Percentiles rank a stretch among this genome's conserved stretches.
These are phyloP conservation scores for Athalia rosae DNA, from an alignment of 2,888 invertebrate genomes.

Conservation along the genomic window DNA sequence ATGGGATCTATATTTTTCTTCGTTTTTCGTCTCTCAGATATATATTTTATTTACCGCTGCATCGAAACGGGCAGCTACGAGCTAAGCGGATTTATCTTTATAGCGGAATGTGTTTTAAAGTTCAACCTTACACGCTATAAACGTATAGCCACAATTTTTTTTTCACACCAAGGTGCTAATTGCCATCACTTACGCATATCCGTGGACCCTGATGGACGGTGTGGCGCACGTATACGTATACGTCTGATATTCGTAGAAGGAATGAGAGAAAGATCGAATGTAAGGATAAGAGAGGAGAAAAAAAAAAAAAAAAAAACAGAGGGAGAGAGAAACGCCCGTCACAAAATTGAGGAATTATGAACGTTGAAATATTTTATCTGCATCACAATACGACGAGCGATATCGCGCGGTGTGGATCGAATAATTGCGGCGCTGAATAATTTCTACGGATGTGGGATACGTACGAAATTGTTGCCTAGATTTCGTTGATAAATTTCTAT, in stretches of 20 bases:
- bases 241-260: neutral
- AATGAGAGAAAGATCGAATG: neutral
- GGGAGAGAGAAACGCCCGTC: no score
- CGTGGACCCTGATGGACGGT: constrained; percentile 4
- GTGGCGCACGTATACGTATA: neutral
- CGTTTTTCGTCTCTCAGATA: no score
- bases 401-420: no score
- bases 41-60: neutral
- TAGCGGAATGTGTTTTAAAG: constrained; percentile 33
- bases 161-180: constrained; percentile 40
- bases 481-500: constrained; percentile 54
- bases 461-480: neutral
- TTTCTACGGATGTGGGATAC: neutral
- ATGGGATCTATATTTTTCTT: no score
- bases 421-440: neutral
- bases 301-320: neutral
- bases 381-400: no score
- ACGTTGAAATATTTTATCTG: no score
- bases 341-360: no score
- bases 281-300: neutral
- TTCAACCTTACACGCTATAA: constrained; percentile 20
- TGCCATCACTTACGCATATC: constrained; percentile 36
- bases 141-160: neutral
- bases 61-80: neutral
- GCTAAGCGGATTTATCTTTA: constrained; percentile 31